These are phyloP conservation scores for Andrena dorsata DNA, from an alignment of 2,888 invertebrate species.

Conservation along the genomic window DNA sequence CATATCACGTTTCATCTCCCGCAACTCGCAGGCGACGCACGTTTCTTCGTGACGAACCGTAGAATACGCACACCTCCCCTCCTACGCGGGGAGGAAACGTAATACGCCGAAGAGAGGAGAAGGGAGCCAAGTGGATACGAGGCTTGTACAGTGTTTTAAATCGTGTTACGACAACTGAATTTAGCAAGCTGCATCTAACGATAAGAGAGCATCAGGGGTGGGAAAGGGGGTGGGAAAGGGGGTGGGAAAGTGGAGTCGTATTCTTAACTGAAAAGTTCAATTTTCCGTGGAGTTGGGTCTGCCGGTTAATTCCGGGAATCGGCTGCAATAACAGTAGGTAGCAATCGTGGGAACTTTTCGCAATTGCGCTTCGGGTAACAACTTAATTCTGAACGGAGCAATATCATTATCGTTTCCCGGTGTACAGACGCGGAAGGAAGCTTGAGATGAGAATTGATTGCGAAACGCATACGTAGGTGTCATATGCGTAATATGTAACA, in stretches of 20 bases:
- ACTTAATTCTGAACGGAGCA: constrained; percentile 12
- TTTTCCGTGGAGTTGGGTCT: constrained; percentile 14
- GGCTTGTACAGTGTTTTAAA: background rate
- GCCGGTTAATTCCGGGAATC: constrained; percentile 23
- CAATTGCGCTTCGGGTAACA: constrained; percentile 21
- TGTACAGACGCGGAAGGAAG: background rate
- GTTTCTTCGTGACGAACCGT: constrained; percentile 34
- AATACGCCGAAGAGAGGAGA: background rate
- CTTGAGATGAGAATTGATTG: background rate
- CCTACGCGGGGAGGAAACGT: background rate
- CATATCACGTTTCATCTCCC: constrained; percentile 39
- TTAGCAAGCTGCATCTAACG: background rate
- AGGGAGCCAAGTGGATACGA: background rate
- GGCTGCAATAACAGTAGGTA: constrained; percentile 26
- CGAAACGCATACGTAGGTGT: background rate
- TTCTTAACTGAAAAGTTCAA: constrained; percentile 16
- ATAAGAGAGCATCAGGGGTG: background rate
- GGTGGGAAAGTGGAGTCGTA: background rate
- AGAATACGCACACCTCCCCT: background rate
- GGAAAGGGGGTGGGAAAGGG: background rate
- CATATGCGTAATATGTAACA: too few species aligned
- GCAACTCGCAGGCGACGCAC: constrained; percentile 29
- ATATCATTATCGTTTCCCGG: constrained; percentile 13
- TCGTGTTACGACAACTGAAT: background rate
- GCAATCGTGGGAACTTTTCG: constrained; percentile 23